Evolutionary conservation across 2,888 invertebrate species (phyloP), one percentile per base, ranked within the genome.

Genomic region (Agrotis exclamationis): DNA sequence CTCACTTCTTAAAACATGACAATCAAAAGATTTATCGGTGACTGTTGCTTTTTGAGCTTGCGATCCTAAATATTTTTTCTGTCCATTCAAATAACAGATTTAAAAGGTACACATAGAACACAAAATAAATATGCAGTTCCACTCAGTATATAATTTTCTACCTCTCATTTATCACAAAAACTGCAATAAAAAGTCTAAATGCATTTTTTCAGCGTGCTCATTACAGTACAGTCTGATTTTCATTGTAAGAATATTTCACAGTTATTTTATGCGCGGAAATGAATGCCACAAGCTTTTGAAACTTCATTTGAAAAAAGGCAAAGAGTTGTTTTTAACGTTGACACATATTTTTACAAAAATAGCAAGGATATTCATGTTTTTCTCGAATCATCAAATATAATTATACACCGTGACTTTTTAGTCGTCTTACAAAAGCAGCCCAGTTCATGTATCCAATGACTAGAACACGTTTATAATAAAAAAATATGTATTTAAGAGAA

Each of bases 151-250:
- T 45, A 67, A 14, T 53, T 47, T 47, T 47, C 28, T 51, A 44
- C 51, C 51, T 53, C 33, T 20, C n/a, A 33, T 20, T 54, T 28
- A 28, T 45, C n/a, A 48, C 13, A 22, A 33, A 62, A 54, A 54
- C 33, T 24, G 51, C 22, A 59, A 51, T 53, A 64, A 58, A 65
- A 68, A 64, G 33, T 67, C 28, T 71, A 54, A 67, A 68, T 80
- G 67, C 54, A 63, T 62, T 76, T 79, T 79, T 80, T 65, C 64
- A 68, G 47, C 76, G 75, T 68, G 28, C 67, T 80, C 76, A 71
- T 79, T 71, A 71, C 50, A 59, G 67, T 62, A n/a, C 54, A 47
- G 64, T 63, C 57, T 63, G 58, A 67, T 76, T 76, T 71, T 63
- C 64, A 71, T 70, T 76, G 70, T 79, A 47, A 51, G 47, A 79